phyloP scores from a whole-genome alignment of 1,140 invertebrate genomes.

The Brachionus plicatilis region DNA sequence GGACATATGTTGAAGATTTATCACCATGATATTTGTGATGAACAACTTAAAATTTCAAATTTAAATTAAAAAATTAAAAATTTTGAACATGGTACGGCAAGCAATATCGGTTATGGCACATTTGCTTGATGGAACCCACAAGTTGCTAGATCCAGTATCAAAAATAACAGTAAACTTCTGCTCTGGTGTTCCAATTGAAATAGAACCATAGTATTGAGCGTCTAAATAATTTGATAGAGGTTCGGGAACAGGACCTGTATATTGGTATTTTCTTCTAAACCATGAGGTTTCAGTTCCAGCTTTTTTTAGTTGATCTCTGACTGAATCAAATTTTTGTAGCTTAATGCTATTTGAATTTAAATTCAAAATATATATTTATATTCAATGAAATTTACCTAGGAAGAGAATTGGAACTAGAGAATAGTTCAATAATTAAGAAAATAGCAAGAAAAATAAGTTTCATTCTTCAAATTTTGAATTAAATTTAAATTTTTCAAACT shows the following conservation, averaged over 20 bases:
- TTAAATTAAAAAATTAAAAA: slow-evolving; percentile 42
- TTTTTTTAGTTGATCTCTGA: background rate
- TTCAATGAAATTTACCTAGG: background rate
- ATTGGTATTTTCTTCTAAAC: slow-evolving; percentile 30
- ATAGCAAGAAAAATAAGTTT: background rate
- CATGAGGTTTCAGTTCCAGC: background rate
- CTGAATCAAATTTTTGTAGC: slow-evolving; percentile 14
- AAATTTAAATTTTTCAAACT: too few relatives aligned
- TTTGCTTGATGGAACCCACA: slow-evolving; percentile 90
- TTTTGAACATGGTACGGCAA: slow-evolving; percentile 67
- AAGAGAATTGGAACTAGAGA: background rate
- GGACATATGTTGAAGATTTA: slow-evolving; percentile 73
- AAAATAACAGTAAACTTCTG: slow-evolving; percentile 93
- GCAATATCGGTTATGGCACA: slow-evolving; percentile 87
- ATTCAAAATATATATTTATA: too few relatives aligned
- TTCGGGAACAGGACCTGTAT: background rate
- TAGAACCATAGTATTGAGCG: slow-evolving; percentile 93
- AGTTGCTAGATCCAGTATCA: slow-evolving; percentile 91
- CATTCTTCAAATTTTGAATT: background rate
- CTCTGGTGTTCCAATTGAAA: slow-evolving; percentile 82
- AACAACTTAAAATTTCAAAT: slow-evolving; percentile 49
- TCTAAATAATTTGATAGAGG: slow-evolving; percentile 36
- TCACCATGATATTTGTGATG: slow-evolving; percentile 90
- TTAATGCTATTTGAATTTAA: background rate
- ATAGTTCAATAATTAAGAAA: background rate